Evolutionary conservation across 1,140 invertebrate genomes (phyloP), one percentile per base, ranked within the genome.

Genomic region (Nebria ingens): DNA sequence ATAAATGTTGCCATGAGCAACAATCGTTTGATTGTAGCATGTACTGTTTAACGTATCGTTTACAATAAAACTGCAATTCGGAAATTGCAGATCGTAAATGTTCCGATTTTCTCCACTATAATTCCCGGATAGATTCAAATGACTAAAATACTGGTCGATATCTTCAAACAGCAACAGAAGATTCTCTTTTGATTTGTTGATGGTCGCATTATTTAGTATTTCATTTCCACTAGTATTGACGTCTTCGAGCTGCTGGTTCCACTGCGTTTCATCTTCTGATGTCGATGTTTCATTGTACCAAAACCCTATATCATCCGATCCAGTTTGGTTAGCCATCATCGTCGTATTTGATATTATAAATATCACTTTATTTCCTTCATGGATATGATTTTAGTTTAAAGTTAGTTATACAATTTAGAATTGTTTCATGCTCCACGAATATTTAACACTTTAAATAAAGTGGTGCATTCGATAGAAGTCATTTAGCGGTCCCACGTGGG

Each of bases 61-160:
- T 6, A 59, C 20, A 9, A 54, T 54, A 45, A 55, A 59, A 25
- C 22, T 63, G 56, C 65, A 68, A 56, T 68, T 67, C 15, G 61
- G 40, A 29, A 64, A 50, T 49, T 65, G 60, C 12, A 57, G 53
- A 21, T 63, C 62, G 49, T 58, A 62, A 11, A 49, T 45, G 52
- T 20, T 34, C 21, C 54, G 49, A 42, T 25, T 34, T 42, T 62
- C 58, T 9, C 54, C 52, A 11, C 9, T 51, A n/a, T 62, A 58
- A 56, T 64, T 66, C 19, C 56, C 56, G 25, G 60, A 53, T 19
- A 66, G 56, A 42, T 66, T 68, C 45, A 68, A 59, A 52, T 65
- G 65, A 49, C 55, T 66, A 42, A 68, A 67, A 56, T 65, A 70
- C 53, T 70, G 67, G 60, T 68, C 68, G 38, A 70, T 64, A 53